Conservation (phyloP, 1,140 invertebrate genomes). For the Druon quercuslanigerum region DNA sequence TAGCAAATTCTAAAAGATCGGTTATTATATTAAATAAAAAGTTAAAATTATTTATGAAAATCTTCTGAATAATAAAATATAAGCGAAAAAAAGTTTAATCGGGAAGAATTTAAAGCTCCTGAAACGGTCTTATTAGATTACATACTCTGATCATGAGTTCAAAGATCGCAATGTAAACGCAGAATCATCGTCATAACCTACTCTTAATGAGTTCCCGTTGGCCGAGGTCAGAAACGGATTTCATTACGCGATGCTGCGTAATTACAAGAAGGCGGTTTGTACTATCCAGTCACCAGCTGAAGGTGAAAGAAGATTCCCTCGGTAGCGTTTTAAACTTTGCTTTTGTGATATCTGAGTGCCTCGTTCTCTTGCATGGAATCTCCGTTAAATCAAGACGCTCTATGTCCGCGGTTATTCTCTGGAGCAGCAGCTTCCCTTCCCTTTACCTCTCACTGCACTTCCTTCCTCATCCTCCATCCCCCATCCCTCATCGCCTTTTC, state of each 20-base stretch:
- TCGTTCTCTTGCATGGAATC: conserved; percentile 9
- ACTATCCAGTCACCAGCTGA: conserved; percentile 8
- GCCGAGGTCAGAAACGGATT: conserved; percentile 24
- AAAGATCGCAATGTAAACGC: conserved; percentile 24
- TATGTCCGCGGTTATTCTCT: conserved; percentile 18
- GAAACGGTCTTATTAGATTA: conserved; percentile 22
- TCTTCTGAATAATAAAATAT: too few species aligned
- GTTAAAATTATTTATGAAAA: too few species aligned
- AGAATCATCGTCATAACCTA: conserved; percentile 19
- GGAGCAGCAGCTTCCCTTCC: not conserved
- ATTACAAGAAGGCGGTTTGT: conserved; percentile 18
- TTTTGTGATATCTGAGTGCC: conserved; percentile 22
- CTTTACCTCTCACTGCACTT: not conserved
- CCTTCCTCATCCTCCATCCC: not conserved
- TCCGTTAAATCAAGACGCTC: conserved; percentile 2
- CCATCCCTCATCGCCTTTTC: too few species aligned
- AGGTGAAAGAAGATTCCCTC: conserved; percentile 27
- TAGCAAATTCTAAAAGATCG: too few species aligned
- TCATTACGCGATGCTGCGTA: conserved; percentile 25
- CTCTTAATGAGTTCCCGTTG: conserved; percentile 26
- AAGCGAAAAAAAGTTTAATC: not conserved
- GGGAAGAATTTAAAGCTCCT: not conserved
- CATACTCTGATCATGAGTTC: conserved; percentile 7
- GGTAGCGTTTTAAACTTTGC: conserved; percentile 19
- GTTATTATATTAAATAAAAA: too few species aligned